These are phyloP conservation scores for Meliscaeva auricollis DNA, from an alignment of 2,888 invertebrate genomes.

Conservation along the genomic window DNA sequence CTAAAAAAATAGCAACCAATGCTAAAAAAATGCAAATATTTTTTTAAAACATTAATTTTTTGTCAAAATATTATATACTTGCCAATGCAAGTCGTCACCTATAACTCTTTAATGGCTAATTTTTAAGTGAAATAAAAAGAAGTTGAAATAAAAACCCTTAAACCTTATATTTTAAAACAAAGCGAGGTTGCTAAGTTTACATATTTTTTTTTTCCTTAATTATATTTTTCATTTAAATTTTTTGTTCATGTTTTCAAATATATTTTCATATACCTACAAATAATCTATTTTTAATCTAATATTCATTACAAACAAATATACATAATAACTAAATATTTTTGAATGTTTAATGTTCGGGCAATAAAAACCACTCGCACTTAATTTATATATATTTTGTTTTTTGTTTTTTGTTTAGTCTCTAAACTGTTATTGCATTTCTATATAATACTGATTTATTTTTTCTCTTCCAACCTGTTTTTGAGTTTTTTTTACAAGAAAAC, in stretches of 20 bases:
- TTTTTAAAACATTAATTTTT: too few relatives aligned
- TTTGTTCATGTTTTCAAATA: neutral
- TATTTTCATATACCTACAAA: constrained; percentile 36
- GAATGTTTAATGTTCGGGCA: constrained; percentile 73
- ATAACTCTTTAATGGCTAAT: too few relatives aligned
- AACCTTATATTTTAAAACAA: too few relatives aligned
- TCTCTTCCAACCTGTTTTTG: constrained; percentile 34
- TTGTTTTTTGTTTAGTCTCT: constrained; percentile 38
- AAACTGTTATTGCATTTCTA: constrained; percentile 32
- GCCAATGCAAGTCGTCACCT: too few relatives aligned
- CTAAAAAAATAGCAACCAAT: too few relatives aligned
- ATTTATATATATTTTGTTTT: too few relatives aligned
- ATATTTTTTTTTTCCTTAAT: neutral
- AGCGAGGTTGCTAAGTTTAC: constrained; percentile 15
- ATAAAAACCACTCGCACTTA: constrained; percentile 72
- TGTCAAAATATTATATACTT: too few relatives aligned
- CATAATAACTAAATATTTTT: constrained; percentile 67
- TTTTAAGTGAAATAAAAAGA: too few relatives aligned
- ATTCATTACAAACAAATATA: constrained; percentile 26
- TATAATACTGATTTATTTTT: neutral
- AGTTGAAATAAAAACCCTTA: too few relatives aligned
- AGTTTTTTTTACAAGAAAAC: constrained; percentile 50
- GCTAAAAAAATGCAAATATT: too few relatives aligned
- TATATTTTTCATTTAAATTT: neutral
- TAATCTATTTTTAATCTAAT: constrained; percentile 20